Base-by-base conservation (phyloP, 2,888 invertebrate genomes). In the Himalopsyche japonica region DNA sequence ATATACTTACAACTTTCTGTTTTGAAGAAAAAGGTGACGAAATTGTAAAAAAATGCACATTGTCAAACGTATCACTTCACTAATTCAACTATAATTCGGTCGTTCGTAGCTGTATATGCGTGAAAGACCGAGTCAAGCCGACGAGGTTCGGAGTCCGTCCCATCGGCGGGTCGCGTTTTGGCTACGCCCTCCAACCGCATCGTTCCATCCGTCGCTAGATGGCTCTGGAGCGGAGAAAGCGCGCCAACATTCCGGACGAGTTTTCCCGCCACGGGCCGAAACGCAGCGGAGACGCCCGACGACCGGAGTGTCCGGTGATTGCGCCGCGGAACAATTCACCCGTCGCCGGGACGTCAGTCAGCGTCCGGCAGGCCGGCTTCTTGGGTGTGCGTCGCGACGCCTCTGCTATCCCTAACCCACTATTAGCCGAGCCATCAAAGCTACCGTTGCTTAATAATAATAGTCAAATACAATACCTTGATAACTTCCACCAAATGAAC, bases 341-440 rank as follows among this genome's bases (percentile, higher is more conserved):
- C 83, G 64, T 37, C 20, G 82, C 70, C 83, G 70, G 70, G 83
- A 80, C 86, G 86, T 83, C 86, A 87, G 87, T 87, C 85, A 85
- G 86, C 86, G 86, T 86, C 86, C 87, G 87, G 85, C 86, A 37
- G 82, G 84, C 84, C 84, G 84, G 77, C 47, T 80, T 77, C 77
- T 30, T 80, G 79, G 84, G 80, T 78, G 82, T 80, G 82, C 87
- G 87, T 85, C 87, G 87, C 81, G 87, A 83, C 87, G 87, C 87
- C 81, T 80, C 82, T 78, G 77, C 43, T 77, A 49, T 34, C 30
- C 79, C 64, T 34, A 70, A 77, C 77, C n/a, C 77, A 34, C 18
- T 43, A 37, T 43, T 20, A 78, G 79, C 49, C 84, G 80, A 81
- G 76, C 81, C 83, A 76, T 83, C 80, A 76, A 79, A 70, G 70